phyloP scores from a whole-genome alignment of 2,113 vertebrate species.

The Leucoraja erinaceus region DNA sequence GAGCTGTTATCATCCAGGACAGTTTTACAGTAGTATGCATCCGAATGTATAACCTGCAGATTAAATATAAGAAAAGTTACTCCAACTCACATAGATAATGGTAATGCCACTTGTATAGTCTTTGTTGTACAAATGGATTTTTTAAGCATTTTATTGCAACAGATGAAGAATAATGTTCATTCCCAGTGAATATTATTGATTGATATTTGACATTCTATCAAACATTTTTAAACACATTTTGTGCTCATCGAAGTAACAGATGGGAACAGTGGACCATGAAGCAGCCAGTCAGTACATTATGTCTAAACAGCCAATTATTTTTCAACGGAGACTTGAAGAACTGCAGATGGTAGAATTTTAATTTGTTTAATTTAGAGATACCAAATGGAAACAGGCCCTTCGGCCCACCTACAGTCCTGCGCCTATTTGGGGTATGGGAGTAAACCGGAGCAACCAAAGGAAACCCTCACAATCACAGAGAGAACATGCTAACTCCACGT shows the following conservation, averaged over 20 bases:
- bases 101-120: neutral
- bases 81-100: neutral
- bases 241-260: neutral
- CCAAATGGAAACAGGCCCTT: too few species aligned
- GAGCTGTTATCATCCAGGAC: conserved; percentile 86
- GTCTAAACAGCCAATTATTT: neutral
- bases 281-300: neutral
- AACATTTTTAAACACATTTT: neutral
- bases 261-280: neutral
- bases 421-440: too few species aligned
- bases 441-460: too few species aligned
- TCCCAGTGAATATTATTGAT: neutral
- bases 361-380: too few species aligned
- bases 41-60: conserved; percentile 67
- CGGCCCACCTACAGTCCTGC: too few species aligned
- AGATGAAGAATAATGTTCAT: neutral
- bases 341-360: too few species aligned
- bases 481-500: too few species aligned
- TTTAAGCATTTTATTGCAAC: neutral
- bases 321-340: too few species aligned
- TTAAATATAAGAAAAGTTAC: neutral
- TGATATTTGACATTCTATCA: neutral
- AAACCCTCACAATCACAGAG: too few species aligned
- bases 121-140: neutral
- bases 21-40: conserved; percentile 65